Evolutionary conservation across 1,140 invertebrate genomes (phyloP), one percentile per base, ranked within the genome.

Genomic region (Helicoverpa zea): DNA sequence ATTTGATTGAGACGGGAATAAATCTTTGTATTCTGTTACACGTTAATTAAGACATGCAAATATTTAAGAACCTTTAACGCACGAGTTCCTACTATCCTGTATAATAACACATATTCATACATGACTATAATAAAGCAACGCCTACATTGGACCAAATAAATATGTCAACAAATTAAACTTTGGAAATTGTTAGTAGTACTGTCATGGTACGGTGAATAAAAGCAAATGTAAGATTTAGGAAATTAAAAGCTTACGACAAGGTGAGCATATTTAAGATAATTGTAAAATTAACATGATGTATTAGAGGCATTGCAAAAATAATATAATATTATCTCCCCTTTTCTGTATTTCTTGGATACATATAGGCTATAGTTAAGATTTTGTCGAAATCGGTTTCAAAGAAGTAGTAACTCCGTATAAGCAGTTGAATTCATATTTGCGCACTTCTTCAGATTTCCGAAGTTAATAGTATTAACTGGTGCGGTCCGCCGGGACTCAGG

Each of bases 41-140:
- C 43, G 13, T 29, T 76, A 76, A 76, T 76, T 61, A 76, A 76
- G 18, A 63, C 58, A 76, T 76, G 73, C 73, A 76, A 76, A 76
- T 76, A 76, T 76, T 76, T 76, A 76, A 76, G 35, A 30, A 63
- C 58, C 35, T 76, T 76, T 76, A 23, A 51, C 73, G 58, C 73
- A 63, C 43, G 56, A 63, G 47, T 51, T 63, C 35, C 43, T 58
- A n/a, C 43, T 4, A 63, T 63, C 30, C 18, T 23, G 58, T 43
- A 43, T 43, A 43, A 43, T 43, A 11, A 30, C 35, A 66, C 16
- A 47, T 35, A 59, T 29, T 43, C 13, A 49, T 68, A 49, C 18
- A 13, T 43, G 35, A 43, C 35, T 9, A 43, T 43, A 43, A 43
- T 51, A 49, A 49, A 68, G 10, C 43, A 43, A 68, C 64, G 43